These are phyloP conservation scores for Rugalucina vietnamica DNA, from an alignment of 2,888 invertebrate genomes.

Conservation along the genomic window DNA sequence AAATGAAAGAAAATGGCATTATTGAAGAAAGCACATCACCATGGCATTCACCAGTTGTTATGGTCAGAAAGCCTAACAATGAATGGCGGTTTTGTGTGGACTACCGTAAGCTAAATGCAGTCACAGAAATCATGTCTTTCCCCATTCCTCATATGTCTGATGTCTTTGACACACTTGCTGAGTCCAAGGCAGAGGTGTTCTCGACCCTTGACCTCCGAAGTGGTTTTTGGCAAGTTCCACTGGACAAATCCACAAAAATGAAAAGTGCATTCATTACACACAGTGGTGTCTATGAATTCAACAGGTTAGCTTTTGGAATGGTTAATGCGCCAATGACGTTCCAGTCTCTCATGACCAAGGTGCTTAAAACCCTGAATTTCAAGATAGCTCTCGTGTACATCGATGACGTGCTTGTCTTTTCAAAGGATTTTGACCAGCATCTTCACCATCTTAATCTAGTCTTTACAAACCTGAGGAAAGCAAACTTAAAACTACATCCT, in stretches of 20 bases:
- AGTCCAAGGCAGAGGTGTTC: slow-evolving; percentile 35
- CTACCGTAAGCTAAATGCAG: slow-evolving; percentile 23
- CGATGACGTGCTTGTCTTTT: slow-evolving; percentile 51
- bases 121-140: slow-evolving; percentile 23
- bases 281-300: slow-evolving; percentile 39
- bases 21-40: slow-evolving; percentile 36
- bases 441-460: slow-evolving; percentile 38
- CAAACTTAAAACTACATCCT: slow-evolving; percentile 47
- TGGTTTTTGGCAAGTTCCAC: slow-evolving; percentile 41
- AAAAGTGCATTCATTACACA: slow-evolving; percentile 46
- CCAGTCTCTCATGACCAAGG: slow-evolving; percentile 34
- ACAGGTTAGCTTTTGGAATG: slow-evolving; percentile 45
- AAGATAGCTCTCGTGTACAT: slow-evolving; percentile 52
- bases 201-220: slow-evolving; percentile 30
- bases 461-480: slow-evolving; percentile 33
- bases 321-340: slow-evolving; percentile 43
- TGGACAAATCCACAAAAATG: slow-evolving; percentile 13
- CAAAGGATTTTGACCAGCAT: slow-evolving; percentile 41
- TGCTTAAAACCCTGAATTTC: slow-evolving; percentile 37
- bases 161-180: slow-evolving; percentile 35
- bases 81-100: slow-evolving; percentile 29
- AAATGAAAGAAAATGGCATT: slow-evolving; percentile 35
- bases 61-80: slow-evolving; percentile 41
- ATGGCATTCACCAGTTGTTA: slow-evolving; percentile 47
- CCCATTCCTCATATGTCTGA: slow-evolving; percentile 41